Evolutionary conservation across 2,888 invertebrate species (phyloP), one percentile per base, ranked within the genome.

Genomic region (Amphipoea lucens): DNA sequence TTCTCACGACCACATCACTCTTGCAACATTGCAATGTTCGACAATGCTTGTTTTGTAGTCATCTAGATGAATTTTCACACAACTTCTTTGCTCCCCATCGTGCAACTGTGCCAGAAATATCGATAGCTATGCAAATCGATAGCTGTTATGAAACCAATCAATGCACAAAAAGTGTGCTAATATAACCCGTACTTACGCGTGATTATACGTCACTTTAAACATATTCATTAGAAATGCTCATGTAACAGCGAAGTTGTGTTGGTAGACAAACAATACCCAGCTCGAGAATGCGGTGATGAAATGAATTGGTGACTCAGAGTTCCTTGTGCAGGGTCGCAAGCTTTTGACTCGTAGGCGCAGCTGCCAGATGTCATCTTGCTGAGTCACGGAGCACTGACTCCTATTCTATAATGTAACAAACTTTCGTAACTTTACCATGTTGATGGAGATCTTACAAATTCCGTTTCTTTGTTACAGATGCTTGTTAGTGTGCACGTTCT

Each of bases 391-490:
- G 90, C 90, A 91, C 90, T 92, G 91, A 93, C 94, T 93, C 91
- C 90, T 89, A 92, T 90, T 89, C 90, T 87, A 86, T 88, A 89
- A 91, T 82, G 71, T 87, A 90, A 87, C 90, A 78, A 89, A 90
- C 92, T 94, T 93, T 93, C 93, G 91, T 93, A 93, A 93, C 88
- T 83, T 82, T 82, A 87, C 86, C 85, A 90, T 90, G 88, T 81
- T 78, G 88, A 90, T 88, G 85, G 79, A 86, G 78, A 90, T 90
- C 80, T 86, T 40, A 88, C 66, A 77, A 80, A 82, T 81, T 82
- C 17, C 40, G 73, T 91, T 92, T 94, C 86, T 91, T 96, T 93
- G 94, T 97, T 97, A 83, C 96, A 97, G 97, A 96, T 95, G 97
- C 94, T 96, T 97, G 92, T 92, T 96, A 88, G 92, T 95, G 90